Conservation (phyloP, 2,888 invertebrate genomes). For the Luperina testacea region DNA sequence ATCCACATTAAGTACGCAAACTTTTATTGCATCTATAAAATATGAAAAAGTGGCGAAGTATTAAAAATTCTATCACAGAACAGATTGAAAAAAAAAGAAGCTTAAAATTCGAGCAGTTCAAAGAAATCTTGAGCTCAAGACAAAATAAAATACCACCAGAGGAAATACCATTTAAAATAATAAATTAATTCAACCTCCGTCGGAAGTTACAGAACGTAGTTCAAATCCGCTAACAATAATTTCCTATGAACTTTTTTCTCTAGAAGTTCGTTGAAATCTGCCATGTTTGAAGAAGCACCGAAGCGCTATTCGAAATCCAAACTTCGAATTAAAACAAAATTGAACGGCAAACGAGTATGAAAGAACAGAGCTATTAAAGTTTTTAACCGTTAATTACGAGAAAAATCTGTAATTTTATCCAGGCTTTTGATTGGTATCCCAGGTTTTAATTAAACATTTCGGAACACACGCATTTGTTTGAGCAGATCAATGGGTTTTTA, state of each 20-base stretch:
- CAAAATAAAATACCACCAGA: conserved; percentile 34
- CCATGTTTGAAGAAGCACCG: conserved; percentile 29
- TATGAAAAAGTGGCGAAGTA: neutral
- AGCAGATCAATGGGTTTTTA: conserved; percentile 22
- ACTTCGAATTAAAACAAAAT: conserved; percentile 47
- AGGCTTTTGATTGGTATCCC: conserved; percentile 23
- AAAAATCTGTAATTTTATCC: conserved; percentile 21
- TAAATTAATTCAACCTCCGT: conserved; percentile 21
- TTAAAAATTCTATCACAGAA: neutral
- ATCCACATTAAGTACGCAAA: neutral
- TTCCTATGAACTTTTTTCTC: conserved; percentile 41
- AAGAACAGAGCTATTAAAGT: conserved; percentile 34
- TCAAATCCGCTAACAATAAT: conserved; percentile 37
- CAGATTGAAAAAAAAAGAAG: conserved; percentile 13
- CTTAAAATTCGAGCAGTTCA: conserved; percentile 14
- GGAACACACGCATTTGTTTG: conserved; percentile 19
- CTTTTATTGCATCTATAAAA: neutral
- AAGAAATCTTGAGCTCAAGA: conserved; percentile 13
- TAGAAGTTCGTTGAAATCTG: conserved; percentile 27
- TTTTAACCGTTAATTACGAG: conserved; percentile 15
- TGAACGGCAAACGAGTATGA: conserved; percentile 30
- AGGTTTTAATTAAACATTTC: conserved; percentile 47
- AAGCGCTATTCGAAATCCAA: conserved; percentile 30
- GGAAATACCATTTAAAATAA: conserved; percentile 44
- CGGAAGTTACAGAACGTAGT: conserved; percentile 41